Evolutionary conservation across 2,113 vertebrate species (phyloP).

Genomic region (Oncorhynchus masou): DNA sequence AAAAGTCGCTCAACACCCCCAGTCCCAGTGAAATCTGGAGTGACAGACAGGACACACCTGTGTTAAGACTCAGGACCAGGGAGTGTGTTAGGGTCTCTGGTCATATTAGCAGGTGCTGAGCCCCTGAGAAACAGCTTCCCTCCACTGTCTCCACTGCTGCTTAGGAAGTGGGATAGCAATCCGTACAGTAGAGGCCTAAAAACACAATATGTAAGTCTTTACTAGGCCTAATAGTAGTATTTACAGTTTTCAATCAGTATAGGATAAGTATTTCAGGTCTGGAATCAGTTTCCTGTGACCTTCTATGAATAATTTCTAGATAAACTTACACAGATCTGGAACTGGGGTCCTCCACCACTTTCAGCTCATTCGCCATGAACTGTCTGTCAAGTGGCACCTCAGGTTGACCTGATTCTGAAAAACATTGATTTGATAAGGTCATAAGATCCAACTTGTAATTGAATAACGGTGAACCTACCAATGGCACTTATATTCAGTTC

Average conservation of each 20-base stretch:
- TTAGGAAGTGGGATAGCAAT: constrained; percentile 84
- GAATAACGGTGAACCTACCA: too few species aligned
- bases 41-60: too few species aligned
- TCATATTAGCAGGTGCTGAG: constrained; percentile 44
- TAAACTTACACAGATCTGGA: constrained; percentile 83
- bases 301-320: neutral
- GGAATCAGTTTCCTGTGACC: too few species aligned
- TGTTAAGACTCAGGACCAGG: constrained; percentile 35
- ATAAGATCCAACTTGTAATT: too few species aligned
- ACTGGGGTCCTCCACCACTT: constrained; percentile 82
- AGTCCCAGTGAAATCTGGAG: too few species aligned
- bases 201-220: neutral
- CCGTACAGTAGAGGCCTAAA: constrained; percentile 92
- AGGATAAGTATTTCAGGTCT: too few species aligned
- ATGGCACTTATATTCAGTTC: too few species aligned
- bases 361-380: constrained; percentile 88
- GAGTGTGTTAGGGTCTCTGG: constrained; percentile 36
- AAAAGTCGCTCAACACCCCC: too few species aligned
- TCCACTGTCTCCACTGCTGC: constrained; percentile 61
- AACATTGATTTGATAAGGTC: neutral
- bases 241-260: too few species aligned
- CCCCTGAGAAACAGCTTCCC: constrained; percentile 65
- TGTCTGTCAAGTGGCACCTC: constrained; percentile 85
- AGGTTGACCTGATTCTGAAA: constrained; percentile 89
- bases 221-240: too few species aligned